These are phyloP conservation scores for Holothuria scabra DNA, from an alignment of 53 echinoderm and acorn worm genomes.

Conservation along the genomic window DNA sequence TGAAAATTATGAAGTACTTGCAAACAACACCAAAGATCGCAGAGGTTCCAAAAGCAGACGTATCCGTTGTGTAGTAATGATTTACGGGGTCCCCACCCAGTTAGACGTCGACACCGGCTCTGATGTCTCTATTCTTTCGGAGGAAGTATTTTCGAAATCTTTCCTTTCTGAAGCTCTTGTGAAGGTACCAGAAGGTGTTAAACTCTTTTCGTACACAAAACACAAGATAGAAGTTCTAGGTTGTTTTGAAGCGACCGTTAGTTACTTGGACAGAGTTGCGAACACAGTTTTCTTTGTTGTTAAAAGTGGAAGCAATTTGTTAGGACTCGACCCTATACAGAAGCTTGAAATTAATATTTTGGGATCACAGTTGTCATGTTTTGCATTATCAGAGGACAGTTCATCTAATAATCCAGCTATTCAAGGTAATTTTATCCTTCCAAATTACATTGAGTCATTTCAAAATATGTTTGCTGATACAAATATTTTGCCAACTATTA, in stretches of 20 bases:
- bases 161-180: no score
- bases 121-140: background rate
- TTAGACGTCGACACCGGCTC: background rate
- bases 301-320: slow-evolving; percentile 20
- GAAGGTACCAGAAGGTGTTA: no score
- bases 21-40: no score
- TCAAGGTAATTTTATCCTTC: no score
- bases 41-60: background rate
- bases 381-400: background rate
- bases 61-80: background rate
- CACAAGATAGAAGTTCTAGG: no score
- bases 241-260: no score
- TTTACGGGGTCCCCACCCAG: background rate
- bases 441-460: no score
- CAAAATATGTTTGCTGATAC: no score
- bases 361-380: background rate
- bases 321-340: background rate
- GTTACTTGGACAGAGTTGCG: background rate
- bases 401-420: background rate
- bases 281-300: background rate
- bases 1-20: slow-evolving; percentile 13
- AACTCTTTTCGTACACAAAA: no score
- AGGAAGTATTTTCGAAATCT: background rate
- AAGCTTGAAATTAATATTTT: background rate
- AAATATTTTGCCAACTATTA: no score